Evolutionary conservation across 2,797 vertebrate genomes (phyloP), one percentile per base, ranked within the genome.

Genomic region (Cheirogaleus major): DNA sequence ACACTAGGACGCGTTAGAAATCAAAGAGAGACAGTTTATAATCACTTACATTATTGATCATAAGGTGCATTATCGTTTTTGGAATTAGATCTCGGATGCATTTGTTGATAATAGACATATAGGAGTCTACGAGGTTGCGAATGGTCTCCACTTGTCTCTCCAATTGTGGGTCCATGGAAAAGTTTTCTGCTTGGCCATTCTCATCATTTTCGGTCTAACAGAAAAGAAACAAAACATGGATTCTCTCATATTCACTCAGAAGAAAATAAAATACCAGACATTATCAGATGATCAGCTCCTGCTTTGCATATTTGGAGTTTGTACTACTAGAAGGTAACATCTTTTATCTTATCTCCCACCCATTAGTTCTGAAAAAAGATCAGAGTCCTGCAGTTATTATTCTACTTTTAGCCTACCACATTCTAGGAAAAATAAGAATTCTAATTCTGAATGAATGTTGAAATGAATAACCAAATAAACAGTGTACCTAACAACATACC

Each of bases 121-220:
- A 99, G 78, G 99, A 99, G 95, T 99, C 99, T 48, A 99, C 99
- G 38, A 99, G 99, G 97, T 99, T 99, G 63, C 99, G 99, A 89
- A 99, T 99, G 78, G 99, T 99, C 98, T 99, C 99, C 98, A 99
- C 99, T 98, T 99, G 99, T 82, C 99, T 99, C 98, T 99, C 99
- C 97, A 99, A 89, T 72, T 99, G 99, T 17, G 99, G 99, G 95
- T 99, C 99, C 98, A 99, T 99, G 96, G 99, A 99, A 97, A 99
- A 99, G 98, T 98, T 99, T 94, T 99, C 99, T 9, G 98, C 95
- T 96, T 99, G 98, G 86, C 98, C 98, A 79, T 98, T 99, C 84
- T 98, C 99, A 90, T 99, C 99, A 0, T 97, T 98, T 86, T 99
- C 99, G 93, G 98, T 98, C 99, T 99, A 85, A 55, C 1, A 78